Evolutionary conservation across 2,888 invertebrate genomes (phyloP).

Genomic region (Eilema caniola): DNA sequence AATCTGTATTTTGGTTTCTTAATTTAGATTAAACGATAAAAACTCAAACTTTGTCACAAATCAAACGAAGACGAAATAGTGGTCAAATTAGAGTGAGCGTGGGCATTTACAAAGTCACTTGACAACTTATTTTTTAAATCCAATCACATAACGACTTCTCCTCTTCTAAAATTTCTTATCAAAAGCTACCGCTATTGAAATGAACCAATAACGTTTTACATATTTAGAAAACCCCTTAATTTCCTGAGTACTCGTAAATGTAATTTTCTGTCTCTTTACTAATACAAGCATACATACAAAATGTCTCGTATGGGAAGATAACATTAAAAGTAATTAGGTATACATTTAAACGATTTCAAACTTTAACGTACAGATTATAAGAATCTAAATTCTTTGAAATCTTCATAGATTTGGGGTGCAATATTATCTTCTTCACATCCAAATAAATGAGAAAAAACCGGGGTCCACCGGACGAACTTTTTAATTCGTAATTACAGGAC

Average conservation of each 20-base stretch:
- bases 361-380: conserved; percentile 53
- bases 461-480: conserved; percentile 82
- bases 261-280: conserved; percentile 76
- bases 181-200: conserved; percentile 29
- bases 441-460: conserved; percentile 85
- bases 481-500: conserved; percentile 87
- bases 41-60: no score
- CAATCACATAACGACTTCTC: conserved; percentile 29
- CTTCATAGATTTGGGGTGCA: conserved; percentile 71
- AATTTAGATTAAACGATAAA: no score
- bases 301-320: conserved; percentile 79
- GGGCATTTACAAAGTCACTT: background rate
- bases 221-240: conserved; percentile 40
- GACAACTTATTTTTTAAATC: conserved; percentile 15
- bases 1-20: no score
- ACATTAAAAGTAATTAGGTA: conserved; percentile 80
- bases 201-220: conserved; percentile 46
- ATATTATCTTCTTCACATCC: conserved; percentile 82
- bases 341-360: conserved; percentile 49
- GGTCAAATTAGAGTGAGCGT: no score
- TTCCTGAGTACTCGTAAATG: conserved; percentile 63
- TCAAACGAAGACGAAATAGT: no score
- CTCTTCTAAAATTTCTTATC: conserved; percentile 17
- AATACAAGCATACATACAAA: conserved; percentile 64
- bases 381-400: conserved; percentile 42